Conservation (phyloP, 2,888 invertebrate genomes). For the Andrena bicolor region DNA sequence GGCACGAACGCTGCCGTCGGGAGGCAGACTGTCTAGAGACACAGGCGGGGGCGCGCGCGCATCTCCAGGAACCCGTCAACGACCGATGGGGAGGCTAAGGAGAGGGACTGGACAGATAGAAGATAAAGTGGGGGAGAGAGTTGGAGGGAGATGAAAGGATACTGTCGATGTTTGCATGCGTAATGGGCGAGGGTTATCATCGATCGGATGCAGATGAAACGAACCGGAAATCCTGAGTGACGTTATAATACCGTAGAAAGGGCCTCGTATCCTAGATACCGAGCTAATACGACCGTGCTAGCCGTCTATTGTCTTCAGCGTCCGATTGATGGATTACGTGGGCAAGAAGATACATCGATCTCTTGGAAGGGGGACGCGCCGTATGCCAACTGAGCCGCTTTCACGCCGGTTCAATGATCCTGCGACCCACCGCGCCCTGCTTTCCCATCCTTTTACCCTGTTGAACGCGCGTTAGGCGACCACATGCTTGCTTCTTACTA, state of each 20-base stretch:
- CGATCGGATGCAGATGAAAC: slow-evolving; percentile 63
- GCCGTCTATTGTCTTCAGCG: slow-evolving; percentile 69
- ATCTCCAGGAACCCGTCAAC: slow-evolving; percentile 23
- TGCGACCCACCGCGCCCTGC: slow-evolving; percentile 21
- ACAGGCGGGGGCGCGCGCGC: slow-evolving; percentile 1
- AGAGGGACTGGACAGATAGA: slow-evolving; percentile 10
- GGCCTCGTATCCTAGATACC: slow-evolving; percentile 27
- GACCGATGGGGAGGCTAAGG: slow-evolving; percentile 4
- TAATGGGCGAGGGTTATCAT: slow-evolving; percentile 57
- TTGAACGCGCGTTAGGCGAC: slow-evolving; percentile 30
- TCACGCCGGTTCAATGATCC: slow-evolving; percentile 38
- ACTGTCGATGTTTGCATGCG: slow-evolving; percentile 56
- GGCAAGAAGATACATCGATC: slow-evolving; percentile 66
- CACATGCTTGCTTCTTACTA: slow-evolving; percentile 15
- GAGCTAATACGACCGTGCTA: slow-evolving; percentile 56
- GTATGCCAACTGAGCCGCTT: slow-evolving; percentile 38
- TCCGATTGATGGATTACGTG: slow-evolving; percentile 66
- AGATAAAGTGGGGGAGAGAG: slow-evolving; percentile 10
- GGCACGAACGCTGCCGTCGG: slow-evolving; percentile 23
- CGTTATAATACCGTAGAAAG: slow-evolving; percentile 60
- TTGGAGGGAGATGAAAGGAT: slow-evolving; percentile 30
- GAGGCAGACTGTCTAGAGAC: slow-evolving; percentile 5
- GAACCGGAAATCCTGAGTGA: slow-evolving; percentile 67
- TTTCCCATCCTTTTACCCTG: slow-evolving; percentile 31
- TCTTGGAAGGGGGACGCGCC: slow-evolving; percentile 20